phyloP scores from a whole-genome alignment of 2,797 vertebrate species.

The Pangasius djambal region DNA sequence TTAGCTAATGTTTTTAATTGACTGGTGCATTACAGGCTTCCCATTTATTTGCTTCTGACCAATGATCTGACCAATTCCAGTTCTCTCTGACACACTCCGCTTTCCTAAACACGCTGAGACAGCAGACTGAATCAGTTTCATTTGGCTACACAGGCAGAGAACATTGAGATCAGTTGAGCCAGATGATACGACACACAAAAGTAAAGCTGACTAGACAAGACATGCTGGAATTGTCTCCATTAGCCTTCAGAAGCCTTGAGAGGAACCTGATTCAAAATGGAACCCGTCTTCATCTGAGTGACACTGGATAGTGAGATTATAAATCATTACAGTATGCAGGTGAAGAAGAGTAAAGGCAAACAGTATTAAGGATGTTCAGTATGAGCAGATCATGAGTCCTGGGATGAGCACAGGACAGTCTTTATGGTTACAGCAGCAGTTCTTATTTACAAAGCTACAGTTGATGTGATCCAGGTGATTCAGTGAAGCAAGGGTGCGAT shows the following conservation, averaged over 20 bases:
- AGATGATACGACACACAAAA: not conserved
- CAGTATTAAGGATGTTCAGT: not conserved
- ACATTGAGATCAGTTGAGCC: not conserved
- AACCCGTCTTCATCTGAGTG: not conserved
- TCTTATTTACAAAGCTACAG: no score
- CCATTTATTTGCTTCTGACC: not conserved
- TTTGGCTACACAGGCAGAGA: not conserved
- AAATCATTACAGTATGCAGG: not conserved
- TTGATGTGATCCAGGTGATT: not conserved
- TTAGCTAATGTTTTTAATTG: not conserved
- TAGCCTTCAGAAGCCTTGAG: not conserved
- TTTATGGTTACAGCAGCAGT: not conserved
- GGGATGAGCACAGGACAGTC: not conserved
- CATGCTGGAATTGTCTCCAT: not conserved
- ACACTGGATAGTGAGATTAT: not conserved
- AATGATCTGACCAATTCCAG: not conserved
- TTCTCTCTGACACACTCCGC: not conserved
- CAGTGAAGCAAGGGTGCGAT: not conserved
- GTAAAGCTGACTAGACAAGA: not conserved
- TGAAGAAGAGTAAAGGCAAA: not conserved
- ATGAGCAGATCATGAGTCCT: not conserved
- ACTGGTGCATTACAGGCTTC: not conserved
- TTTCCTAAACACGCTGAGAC: not conserved
- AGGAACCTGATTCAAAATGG: not conserved
- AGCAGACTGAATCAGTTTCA: not conserved